Percentiles rank a stretch among this genome's conserved stretches.
Conservation (phyloP, 2,888 invertebrate genomes). For the Xylophagus ater region DNA sequence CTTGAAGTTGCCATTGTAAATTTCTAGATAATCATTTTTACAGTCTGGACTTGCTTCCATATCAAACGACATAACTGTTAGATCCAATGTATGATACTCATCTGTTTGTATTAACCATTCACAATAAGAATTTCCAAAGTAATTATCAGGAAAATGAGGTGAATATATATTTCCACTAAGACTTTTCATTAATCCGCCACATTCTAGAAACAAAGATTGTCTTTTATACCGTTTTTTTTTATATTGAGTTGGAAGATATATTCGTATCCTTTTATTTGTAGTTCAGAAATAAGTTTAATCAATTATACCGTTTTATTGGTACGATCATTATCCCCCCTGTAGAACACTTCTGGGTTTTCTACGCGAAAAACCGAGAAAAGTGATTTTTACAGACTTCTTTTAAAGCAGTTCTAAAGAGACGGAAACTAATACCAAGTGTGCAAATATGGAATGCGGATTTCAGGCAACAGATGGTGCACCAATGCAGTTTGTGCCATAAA, state of each 20-base stretch:
- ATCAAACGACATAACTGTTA: constrained; percentile 54
- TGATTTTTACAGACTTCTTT: too few species aligned
- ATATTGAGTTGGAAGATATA: background rate
- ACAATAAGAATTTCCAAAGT: constrained; percentile 61
- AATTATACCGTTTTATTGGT: too few species aligned
- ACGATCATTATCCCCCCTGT: too few species aligned
- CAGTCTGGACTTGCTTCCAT: constrained; percentile 29
- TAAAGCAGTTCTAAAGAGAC: too few species aligned
- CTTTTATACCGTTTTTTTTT: background rate
- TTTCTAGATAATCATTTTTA: constrained; percentile 19
- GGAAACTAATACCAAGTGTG: too few species aligned
- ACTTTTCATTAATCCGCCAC: constrained; percentile 61
- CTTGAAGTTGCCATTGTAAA: background rate
- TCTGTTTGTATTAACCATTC: constrained; percentile 62
- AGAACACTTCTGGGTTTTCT: too few species aligned
- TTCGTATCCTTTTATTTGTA: background rate
- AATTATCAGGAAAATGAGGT: constrained; percentile 70
- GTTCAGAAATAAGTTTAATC: background rate
- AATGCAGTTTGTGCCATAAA: too few species aligned
- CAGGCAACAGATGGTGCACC: too few species aligned
- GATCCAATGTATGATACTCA: constrained; percentile 49
- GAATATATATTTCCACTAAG: constrained; percentile 58
- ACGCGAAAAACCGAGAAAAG: too few species aligned
- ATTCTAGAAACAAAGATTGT: constrained; percentile 39
- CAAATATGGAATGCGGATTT: too few species aligned